Evolutionary conservation across 2,113 vertebrate species (phyloP), one percentile per base, ranked within the genome.

Genomic region (human): DNA sequence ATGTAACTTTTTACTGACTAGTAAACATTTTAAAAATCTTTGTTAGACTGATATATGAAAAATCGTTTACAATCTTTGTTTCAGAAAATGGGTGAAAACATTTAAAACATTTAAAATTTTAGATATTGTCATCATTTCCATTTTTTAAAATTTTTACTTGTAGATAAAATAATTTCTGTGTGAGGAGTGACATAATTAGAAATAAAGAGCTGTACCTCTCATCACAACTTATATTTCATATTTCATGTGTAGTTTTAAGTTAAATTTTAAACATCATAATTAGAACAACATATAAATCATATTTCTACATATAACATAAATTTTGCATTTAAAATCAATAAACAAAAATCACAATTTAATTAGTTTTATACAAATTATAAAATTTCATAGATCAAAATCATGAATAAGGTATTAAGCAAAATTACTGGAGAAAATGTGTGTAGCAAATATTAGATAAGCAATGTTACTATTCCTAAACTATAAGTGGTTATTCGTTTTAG

Each of bases 71-170:
- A 89, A 93, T 83, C 2, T 85, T 25, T 13, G 38, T 38, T 72
- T 88, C 91, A 76, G 11, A 59, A 81, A 96, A 85, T 72, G 5
- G 18, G n/a, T n/a, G 35, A 35, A 30, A 10, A 94, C 45, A 9
- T 93, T 81, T 68, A 89, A 70, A 68, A 75, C 3, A 3, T 75
- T 93, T 88, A 87, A 82, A 87, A 76, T n/a, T 90, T 92, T 72
- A 85, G 83, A 84, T 38, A 66, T 43, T 50, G 82, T 84, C 66
- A 40, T 45, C 22, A 57, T 89, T 70, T 81, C 30, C 32, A 87
- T 70, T 79, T 89, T 57, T 78, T 17, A 91, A 57, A 52, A 30
- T 13, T 66, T 43, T 52, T 8, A 82, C 66, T 80, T 83, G 3
- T 89, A 81, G 32, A 78, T 66, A 78, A 90, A 40, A 38, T 61